Evolutionary conservation across 2,888 invertebrate species (phyloP), one percentile per base, ranked within the genome.

Genomic region (Heliconius hortense): DNA sequence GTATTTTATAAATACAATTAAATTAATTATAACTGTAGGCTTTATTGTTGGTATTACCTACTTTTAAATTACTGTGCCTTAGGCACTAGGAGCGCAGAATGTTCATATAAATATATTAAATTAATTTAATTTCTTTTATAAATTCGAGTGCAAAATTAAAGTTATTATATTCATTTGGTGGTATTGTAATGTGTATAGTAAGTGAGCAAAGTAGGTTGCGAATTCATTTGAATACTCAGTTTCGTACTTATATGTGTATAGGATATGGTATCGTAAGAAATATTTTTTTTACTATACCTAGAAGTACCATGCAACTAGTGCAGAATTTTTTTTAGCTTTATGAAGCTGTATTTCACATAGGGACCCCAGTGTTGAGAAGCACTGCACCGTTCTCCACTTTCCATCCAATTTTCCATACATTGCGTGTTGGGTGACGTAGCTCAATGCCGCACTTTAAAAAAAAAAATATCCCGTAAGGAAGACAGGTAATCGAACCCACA

Each of bases 1-100:
- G n/a, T n/a, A 21, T 21, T 63, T 31, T 18, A 63, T 21, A 63
- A 31, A 31, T 63, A 63, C 63, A 64, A 64, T 64, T 24, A 64
- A 39, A 35, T 39, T 39, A 64, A 64, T 64, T 39, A 64, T 5
- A 39, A n/a, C 64, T 15, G n/a, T n/a, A n/a, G 13, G n/a, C 35
- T 39, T 24, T 39, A 64, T 24, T 64, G n/a, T 64, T 56, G 56
- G n/a, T 11, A 56, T 56, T n/a, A 56, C 7, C 48, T 7, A 48
- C 5, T 64, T 7, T 39, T 21, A 10, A 39, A 64, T 24, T 2
- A n/a, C 13, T 1, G n/a, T 2, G 64, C 64, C 64, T 64, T 15
- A n/a, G 35, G 64, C 35, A 35, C 35, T 31, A 31, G 31, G 31
- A 28, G 31, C 8, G 31, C 28, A 28, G 28, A 28, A 28, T 28